Evolutionary conservation across 2,797 vertebrate genomes (phyloP), one percentile per base, ranked within the genome.

Genomic region (Amniataba percoides): DNA sequence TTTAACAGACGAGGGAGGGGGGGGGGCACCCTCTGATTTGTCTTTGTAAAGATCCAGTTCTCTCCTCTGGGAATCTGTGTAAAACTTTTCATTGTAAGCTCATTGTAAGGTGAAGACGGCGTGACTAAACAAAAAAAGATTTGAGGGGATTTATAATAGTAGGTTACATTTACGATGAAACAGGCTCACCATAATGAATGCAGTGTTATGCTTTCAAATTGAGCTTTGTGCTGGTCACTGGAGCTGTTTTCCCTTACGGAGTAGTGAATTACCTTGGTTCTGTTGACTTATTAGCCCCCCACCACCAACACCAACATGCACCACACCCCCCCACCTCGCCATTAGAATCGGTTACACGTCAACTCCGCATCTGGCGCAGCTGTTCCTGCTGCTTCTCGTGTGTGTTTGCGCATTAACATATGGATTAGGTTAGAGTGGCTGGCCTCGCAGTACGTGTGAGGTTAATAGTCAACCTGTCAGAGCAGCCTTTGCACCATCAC

Each of bases 401-500:
- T 70, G 71, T 71, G 74, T 66, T 71, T 42, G 73, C 64, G 62
- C 59, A 7, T 82, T 73, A 23, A 70, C 84, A 90, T 89, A 81
- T 90, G 85, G 87, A 69, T 87, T 83, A 74, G 63, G 63, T 94
- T 93, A 85, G 78, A 68, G 48, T 58, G 61, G 36, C 81, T 83
- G 82, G 86, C 70, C 86, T 81, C 67, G 74, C 61, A 82, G 31
- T 81, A 74, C 58, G 76, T 87, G 81, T 85, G 78, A 82, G 83
- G 76, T 92, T 93, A 92, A 91, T 83, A 69, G 79, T 77, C 78
- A 84, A 89, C 77, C 86, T 86, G 79, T 87, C 74, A 80, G 60
- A 75, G 55, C 71, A 75, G 48, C 62, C 67, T 77, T 75, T 43
- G 60, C 75, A 75, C 53, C 75, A 56, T 18, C 58, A 25, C 57